Percentiles rank a stretch among this genome's conserved stretches.
phyloP scores from a whole-genome alignment of 2,797 vertebrate genomes.

The Tadarida brasiliensis region DNA sequence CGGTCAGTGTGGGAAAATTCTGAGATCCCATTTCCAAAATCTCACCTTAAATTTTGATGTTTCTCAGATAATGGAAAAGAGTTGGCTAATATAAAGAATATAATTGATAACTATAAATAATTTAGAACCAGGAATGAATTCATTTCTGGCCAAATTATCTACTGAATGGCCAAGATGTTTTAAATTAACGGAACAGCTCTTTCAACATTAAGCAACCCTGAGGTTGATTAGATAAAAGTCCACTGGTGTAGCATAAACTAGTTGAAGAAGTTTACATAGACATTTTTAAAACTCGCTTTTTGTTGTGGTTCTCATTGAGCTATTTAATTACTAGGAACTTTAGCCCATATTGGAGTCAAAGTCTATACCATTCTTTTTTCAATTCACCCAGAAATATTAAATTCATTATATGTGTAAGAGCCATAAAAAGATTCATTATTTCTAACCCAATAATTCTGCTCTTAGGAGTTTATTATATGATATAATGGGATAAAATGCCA shows the following conservation, averaged over 20 bases:
- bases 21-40: conserved; percentile 54
- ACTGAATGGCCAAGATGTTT: conserved; percentile 42
- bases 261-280: conserved; percentile 44
- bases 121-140: conserved; percentile 46
- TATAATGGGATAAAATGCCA: neutral
- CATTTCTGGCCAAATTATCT: conserved; percentile 47
- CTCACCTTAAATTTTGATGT: neutral
- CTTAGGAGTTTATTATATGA: conserved; percentile 22
- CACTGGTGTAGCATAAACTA: neutral
- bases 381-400: conserved; percentile 50
- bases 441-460: conserved; percentile 57
- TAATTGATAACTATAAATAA: conserved; percentile 57
- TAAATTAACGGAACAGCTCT: conserved; percentile 58
- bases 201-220: conserved; percentile 51
- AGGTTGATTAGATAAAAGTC: conserved; percentile 57
- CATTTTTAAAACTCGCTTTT: conserved; percentile 54
- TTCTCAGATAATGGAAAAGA: conserved; percentile 31
- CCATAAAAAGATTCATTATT: conserved; percentile 39
- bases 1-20: neutral
- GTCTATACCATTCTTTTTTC: neutral
- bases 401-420: conserved; percentile 37
- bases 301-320: neutral
- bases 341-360: neutral
- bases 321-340: conserved; percentile 40
- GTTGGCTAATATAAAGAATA: conserved; percentile 44